These are phyloP conservation scores for Ochlodes sylvanus DNA, from an alignment of 2,888 invertebrate genomes.

Conservation along the genomic window DNA sequence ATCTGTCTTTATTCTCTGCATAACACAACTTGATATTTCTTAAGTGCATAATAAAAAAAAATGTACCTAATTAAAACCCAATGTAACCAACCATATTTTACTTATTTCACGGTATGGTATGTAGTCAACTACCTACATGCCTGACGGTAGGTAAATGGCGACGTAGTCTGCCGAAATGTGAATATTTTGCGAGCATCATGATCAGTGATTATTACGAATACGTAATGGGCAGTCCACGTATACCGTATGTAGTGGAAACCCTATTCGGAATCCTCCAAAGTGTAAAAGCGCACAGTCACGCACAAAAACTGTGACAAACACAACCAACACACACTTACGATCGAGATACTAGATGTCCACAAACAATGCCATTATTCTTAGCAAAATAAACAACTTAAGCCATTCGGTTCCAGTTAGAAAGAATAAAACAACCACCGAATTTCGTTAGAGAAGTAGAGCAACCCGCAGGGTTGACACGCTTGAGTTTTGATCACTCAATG, in stretches of 20 bases:
- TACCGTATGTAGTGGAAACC: neutral
- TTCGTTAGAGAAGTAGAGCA: constrained; percentile 31
- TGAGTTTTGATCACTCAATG: too few species aligned
- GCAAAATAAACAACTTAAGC: constrained; percentile 65
- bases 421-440: constrained; percentile 25
- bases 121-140: too few species aligned
- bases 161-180: too few species aligned
- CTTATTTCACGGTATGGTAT: too few species aligned
- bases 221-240: neutral
- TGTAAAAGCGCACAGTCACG: constrained; percentile 37
- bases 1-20: too few species aligned
- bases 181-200: too few species aligned
- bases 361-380: constrained; percentile 79
- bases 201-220: neutral
- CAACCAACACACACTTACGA: constrained; percentile 50
- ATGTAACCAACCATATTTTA: too few species aligned
- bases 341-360: constrained; percentile 74
- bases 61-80: too few species aligned
- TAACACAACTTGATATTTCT: too few species aligned
- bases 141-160: too few species aligned
- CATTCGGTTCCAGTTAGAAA: constrained; percentile 37
- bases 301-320: constrained; percentile 38
- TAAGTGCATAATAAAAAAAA: too few species aligned
- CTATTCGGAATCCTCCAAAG: constrained; percentile 35
- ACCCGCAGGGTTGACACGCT: constrained; percentile 17